phyloP scores from a whole-genome alignment of 2,797 vertebrate species.

The Aplochiton taeniatus region DNA sequence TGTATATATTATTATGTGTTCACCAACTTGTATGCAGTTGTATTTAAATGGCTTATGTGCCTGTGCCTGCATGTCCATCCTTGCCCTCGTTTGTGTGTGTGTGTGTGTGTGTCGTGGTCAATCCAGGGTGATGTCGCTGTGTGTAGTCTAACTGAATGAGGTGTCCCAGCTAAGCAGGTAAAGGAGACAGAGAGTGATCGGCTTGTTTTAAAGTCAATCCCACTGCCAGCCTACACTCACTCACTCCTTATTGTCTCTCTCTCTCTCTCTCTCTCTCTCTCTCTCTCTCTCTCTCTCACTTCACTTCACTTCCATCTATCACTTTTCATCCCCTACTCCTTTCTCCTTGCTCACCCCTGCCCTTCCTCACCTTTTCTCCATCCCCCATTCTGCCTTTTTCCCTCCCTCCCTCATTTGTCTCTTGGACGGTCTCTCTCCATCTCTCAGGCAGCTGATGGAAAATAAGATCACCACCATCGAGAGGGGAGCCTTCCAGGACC shows the following conservation, averaged over 20 bases:
- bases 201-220: conserved; percentile 62
- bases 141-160: conserved; percentile 61
- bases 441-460: conserved; percentile 92
- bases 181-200: conserved; percentile 59
- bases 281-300: conserved; percentile 13
- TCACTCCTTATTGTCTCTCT: conserved; percentile 37
- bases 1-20: not conserved
- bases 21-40: not conserved
- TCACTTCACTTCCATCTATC: conserved; percentile 15
- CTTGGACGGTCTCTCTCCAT: conserved; percentile 32
- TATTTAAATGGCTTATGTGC: not conserved
- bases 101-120: conserved; percentile 38
- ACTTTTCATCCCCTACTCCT: conserved; percentile 24
- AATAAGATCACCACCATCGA: conserved; percentile 96
- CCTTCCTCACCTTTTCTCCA: conserved; percentile 34
- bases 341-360: conserved; percentile 10
- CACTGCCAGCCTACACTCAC: conserved; percentile 51
- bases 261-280: not conserved
- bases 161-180: conserved; percentile 55
- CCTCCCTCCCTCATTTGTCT: not conserved
- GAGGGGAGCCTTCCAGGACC: conserved; percentile 95
- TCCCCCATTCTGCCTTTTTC: conserved; percentile 8
- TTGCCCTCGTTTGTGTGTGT: not conserved
- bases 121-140: conserved; percentile 42
- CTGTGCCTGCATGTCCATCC: not conserved